phyloP scores from a whole-genome alignment of 2,113 vertebrate genomes.

The Gracilinanus agilis region DNA sequence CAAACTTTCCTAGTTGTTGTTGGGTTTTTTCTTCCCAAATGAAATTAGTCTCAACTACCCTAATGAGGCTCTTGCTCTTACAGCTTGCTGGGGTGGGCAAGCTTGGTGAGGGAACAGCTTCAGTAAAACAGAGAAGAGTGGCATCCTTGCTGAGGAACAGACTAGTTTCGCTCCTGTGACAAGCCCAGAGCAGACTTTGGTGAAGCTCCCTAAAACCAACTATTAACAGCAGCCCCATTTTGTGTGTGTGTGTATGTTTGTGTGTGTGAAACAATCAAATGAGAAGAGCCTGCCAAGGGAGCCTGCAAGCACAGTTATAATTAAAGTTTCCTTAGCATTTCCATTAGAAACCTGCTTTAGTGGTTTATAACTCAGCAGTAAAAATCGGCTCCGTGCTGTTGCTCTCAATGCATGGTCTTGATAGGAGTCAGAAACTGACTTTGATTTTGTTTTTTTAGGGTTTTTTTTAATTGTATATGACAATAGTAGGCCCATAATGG shows the following conservation, averaged over 20 bases:
- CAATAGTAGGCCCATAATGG: background rate
- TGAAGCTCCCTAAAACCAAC: slow-evolving; percentile 66
- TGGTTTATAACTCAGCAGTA: slow-evolving; percentile 69
- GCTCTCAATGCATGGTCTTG: slow-evolving; percentile 20
- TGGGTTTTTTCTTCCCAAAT: background rate
- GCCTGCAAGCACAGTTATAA: slow-evolving; percentile 77
- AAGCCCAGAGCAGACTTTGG: slow-evolving; percentile 21
- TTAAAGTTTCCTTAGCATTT: slow-evolving; percentile 82
- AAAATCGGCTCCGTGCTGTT: background rate
- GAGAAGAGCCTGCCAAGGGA: slow-evolving; percentile 75
- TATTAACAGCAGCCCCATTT: slow-evolving; percentile 71
- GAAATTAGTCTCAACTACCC: slow-evolving; percentile 20
- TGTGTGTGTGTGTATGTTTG: too few species aligned
- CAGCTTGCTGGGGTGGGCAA: background rate
- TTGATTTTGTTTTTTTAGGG: slow-evolving; percentile 35
- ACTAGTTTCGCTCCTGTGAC: background rate
- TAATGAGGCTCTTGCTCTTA: background rate
- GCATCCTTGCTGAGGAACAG: background rate
- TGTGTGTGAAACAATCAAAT: slow-evolving; percentile 75
- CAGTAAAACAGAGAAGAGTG: background rate
- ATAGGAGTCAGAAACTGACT: background rate
- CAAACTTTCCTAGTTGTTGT: background rate
- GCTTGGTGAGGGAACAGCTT: background rate
- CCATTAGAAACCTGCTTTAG: slow-evolving; percentile 77
- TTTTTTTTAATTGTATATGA: background rate